Evolutionary conservation across 2,113 vertebrate genomes (phyloP).

Genomic region (Mola mola): DNA sequence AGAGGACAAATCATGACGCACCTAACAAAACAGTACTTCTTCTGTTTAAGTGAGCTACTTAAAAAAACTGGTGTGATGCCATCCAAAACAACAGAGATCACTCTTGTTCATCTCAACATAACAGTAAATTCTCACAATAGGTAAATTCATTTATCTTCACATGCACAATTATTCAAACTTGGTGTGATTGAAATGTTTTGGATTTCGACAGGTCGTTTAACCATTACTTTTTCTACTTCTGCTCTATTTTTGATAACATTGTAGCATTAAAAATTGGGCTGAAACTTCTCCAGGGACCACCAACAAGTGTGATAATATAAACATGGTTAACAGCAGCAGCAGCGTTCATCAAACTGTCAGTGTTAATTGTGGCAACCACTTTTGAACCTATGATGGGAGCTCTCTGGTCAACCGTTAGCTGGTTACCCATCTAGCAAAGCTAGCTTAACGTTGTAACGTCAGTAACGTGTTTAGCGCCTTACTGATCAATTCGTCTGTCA

Average conservation of each 20-base stretch:
- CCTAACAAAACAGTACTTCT: no score
- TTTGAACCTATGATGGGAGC: neutral
- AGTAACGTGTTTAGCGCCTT: neutral
- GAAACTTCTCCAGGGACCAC: conserved; percentile 8
- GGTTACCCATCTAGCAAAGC: conserved; percentile 14
- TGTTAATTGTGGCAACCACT: neutral
- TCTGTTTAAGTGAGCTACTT: no score
- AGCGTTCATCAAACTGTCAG: no score
- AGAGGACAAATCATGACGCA: no score
- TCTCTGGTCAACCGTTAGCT: conserved; percentile 16
- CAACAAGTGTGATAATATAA: conserved; percentile 14
- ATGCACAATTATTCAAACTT: no score
- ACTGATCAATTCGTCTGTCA: neutral
- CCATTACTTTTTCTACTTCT: conserved; percentile 2
- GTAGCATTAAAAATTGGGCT: neutral
- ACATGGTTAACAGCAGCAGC: neutral
- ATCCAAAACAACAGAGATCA: no score
- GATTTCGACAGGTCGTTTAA: conserved; percentile 2
- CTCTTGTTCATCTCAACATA: no score
- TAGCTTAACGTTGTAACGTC: conserved; percentile 24
- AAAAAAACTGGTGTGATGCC: no score
- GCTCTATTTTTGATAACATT: neutral
- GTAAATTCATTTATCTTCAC: no score
- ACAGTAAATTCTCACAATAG: no score
- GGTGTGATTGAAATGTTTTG: neutral